A percentile compares a stretch with the other conserved stretches of the same genome.
These are phyloP conservation scores for Xanthorhoe designata DNA, from an alignment of 2,888 invertebrate species.

Conservation along the genomic window DNA sequence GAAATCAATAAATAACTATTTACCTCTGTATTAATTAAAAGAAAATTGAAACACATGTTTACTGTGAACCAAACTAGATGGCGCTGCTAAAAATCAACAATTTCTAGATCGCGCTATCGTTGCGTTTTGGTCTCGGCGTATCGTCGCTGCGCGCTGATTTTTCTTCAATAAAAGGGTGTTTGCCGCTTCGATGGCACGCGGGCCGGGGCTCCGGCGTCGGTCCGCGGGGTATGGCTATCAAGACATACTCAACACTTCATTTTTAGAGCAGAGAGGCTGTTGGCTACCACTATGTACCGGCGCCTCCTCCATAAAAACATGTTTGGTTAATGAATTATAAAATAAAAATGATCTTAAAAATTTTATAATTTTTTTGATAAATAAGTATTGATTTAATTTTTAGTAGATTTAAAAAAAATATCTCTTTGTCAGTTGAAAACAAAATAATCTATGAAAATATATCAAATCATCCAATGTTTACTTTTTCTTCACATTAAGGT, in stretches of 20 bases:
- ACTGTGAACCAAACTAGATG: slow-evolving; percentile 14
- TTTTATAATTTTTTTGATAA: no score
- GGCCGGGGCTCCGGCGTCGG: slow-evolving; percentile 77
- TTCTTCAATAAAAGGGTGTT: slow-evolving; percentile 87
- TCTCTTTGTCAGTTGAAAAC: no score
- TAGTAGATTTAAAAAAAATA: no score
- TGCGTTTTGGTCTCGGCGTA: slow-evolving; percentile 14
- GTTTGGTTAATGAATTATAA: no score
- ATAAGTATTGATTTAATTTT: no score
- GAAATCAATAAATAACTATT: background rate
- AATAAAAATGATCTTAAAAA: no score
- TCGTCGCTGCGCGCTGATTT: background rate
- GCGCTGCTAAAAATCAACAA: slow-evolving; percentile 6
- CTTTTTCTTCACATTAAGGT: no score
- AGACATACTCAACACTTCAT: slow-evolving; percentile 94
- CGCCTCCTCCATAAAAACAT: slow-evolving; percentile 73
- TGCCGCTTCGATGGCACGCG: slow-evolving; percentile 90
- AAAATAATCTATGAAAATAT: no score
- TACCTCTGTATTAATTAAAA: background rate
- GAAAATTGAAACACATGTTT: background rate
- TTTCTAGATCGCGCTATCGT: slow-evolving; percentile 23
- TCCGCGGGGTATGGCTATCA: slow-evolving; percentile 93
- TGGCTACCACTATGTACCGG: slow-evolving; percentile 89
- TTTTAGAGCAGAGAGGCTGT: slow-evolving; percentile 90
- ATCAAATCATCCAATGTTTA: no score